Evolutionary conservation across 2,888 invertebrate species (phyloP), one percentile per base, ranked within the genome.

Genomic region (Eupithecia exiguata): DNA sequence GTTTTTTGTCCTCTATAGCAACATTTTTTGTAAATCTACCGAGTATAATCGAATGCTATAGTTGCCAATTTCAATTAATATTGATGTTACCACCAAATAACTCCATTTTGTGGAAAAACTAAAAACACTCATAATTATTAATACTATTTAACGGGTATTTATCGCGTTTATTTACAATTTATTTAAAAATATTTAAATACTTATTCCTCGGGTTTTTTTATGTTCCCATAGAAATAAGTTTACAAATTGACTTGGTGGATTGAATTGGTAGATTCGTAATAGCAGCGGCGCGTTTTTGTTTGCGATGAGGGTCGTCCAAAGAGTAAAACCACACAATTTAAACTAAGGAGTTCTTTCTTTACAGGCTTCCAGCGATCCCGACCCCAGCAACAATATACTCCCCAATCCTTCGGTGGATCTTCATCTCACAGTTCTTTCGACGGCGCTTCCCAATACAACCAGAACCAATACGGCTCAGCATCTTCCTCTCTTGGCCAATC

Each of bases 391-490:
- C 76, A 78, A 62, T 79, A 76, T 70, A 69, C 71, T 49, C 72
- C 77, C 62, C 77, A 77, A 25, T 43, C 66, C 40, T 66, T 66
- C 66, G 66, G 40, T 40, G 65, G 62, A 35, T 35, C 35, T 4
- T n/a, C 49, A 6, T 62, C 62, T 35, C 35, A 0, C 18, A 35
- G 35, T 18, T 71, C 72, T 38, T 72, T 77, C 62, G 72, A 74
- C 18, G 21, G 68, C 12, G 62, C 75, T n/a, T 81, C 82, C 21
- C 84, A 81, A 25, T 80, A 82, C 76, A 69, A n/a, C 46, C 70
- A 86, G 0, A 84, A 84, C 62, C 85, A 85, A 63, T 88, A 83
- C 70, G 86, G 85, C 14, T 77, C 81, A 7, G 81, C 84, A 7
- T 78, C 77, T 78, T 76, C 53, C 12, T 72, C 74, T 73, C 58